These are phyloP conservation scores for Hippolais icterina DNA, from an alignment of 2,113 vertebrate genomes.

Conservation along the genomic window DNA sequence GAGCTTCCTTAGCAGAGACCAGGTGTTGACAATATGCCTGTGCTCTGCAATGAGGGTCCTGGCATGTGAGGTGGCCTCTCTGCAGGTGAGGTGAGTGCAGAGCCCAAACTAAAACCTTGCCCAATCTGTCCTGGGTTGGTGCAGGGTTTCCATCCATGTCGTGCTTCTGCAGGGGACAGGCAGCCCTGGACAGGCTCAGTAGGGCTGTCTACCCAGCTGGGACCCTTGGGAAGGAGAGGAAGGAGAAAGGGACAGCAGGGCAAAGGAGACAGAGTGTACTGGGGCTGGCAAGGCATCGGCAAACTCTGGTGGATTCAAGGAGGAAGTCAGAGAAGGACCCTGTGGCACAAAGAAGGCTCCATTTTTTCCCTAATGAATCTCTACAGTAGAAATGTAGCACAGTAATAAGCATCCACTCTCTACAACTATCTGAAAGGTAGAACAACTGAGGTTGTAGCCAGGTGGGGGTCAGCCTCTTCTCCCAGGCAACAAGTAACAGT, in stretches of 20 bases:
- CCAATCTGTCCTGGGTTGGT: fast-evolving
- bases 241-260: background rate
- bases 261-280: background rate
- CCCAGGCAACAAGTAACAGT: background rate
- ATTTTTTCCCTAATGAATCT: background rate
- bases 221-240: background rate
- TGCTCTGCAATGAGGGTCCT: background rate
- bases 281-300: background rate
- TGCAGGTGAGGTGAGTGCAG: fast-evolving
- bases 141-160: fast-evolving
- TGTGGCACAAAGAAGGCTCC: background rate
- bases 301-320: background rate
- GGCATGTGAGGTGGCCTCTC: background rate
- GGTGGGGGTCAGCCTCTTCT: background rate
- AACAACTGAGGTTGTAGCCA: background rate
- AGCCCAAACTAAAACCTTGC: background rate
- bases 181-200: fast-evolving
- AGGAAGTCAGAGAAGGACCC: background rate
- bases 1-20: background rate
- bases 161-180: background rate
- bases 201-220: background rate
- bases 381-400: background rate
- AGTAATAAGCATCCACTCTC: background rate
- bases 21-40: background rate
- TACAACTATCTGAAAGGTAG: background rate